Percentiles rank a stretch among this genome's conserved stretches.
These are phyloP conservation scores for Lepidothrix coronata DNA, from an alignment of 2,113 vertebrate genomes.

Conservation along the genomic window DNA sequence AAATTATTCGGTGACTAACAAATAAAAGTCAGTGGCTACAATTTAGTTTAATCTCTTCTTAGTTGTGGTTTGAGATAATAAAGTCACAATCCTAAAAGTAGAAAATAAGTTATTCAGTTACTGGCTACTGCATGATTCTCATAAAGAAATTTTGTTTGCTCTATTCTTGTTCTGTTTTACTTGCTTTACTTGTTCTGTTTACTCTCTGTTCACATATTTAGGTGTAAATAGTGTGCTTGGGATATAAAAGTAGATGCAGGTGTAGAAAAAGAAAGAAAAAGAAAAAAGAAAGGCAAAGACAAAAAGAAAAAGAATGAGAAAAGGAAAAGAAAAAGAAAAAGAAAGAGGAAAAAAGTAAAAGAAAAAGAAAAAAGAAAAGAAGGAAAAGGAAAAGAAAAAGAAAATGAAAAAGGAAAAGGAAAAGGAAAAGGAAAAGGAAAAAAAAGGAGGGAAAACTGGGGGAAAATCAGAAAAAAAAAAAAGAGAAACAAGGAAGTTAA, in stretches of 20 bases:
- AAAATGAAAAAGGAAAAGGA: fast-evolving
- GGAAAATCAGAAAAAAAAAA: neutral
- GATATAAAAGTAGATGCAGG: neutral
- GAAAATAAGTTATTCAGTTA: neutral
- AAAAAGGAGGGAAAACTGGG: fast-evolving
- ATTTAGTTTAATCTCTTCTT: neutral
- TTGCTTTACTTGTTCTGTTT: neutral
- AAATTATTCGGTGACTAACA: neutral
- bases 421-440: too few relatives aligned
- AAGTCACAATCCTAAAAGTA: neutral
- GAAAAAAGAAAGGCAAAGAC: too few relatives aligned
- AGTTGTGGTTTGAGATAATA: neutral
- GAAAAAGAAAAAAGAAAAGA: neutral
- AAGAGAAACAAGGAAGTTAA: neutral
- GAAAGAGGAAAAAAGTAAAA: neutral
- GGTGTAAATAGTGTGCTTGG: neutral
- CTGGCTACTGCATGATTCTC: neutral
- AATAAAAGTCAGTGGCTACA: neutral
- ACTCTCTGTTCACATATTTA: neutral
- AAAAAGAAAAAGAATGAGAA: neutral
- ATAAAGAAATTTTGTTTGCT: neutral
- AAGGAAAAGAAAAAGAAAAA: neutral
- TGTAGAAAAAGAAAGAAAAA: neutral
- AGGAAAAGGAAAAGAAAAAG: neutral
- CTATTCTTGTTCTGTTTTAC: neutral